Base-by-base conservation (phyloP, 2,113 vertebrate species). In the Melanostigma gelatinosum region DNA sequence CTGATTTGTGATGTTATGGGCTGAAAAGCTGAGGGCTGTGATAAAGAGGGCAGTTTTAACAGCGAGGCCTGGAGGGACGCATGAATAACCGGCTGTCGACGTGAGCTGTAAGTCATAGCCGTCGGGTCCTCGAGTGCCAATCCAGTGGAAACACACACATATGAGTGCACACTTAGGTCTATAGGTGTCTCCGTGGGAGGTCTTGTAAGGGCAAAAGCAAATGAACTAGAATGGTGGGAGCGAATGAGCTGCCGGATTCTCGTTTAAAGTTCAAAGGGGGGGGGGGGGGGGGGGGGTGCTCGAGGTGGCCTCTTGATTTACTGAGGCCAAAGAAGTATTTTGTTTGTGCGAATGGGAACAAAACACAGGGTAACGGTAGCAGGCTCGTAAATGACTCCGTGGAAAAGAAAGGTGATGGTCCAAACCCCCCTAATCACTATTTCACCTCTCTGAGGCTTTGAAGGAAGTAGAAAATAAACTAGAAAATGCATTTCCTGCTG, bases 171-270 rank as follows among this genome's bases (percentile, higher is more conserved):
- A 75, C 75, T 78, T 63, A 29, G 42, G 55, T 36, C 38, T 40
- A 29, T 29, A 38, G 61, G 44, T 82, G 68, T 68, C 87, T 84
- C 60, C 61, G 36, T 93, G 90, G 85, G 85, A 88, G 87, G 87
- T 92, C 88, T 74, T 62, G 24, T 22, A 40, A 55, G 44, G 50
- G 16, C 42, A 48, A 81, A 69, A 57, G 54, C 54, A 27, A 72
- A 68, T 64, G 20, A 27, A 24, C 48, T 18, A 29, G 84, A 86
- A 71, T 82, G 40, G 75, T 85, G 79, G 76, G 67, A 79, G 68
- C 5, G 2, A 69, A 62, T 29, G 18, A 70, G 76, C 42, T 27
- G 76, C 57, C 48, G 1, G 36, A 60, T 52, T 46, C 65, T 79
- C 13, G 22, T 82, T 67, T 50, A 22, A 22, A 29, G 68, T 81